phyloP scores from a whole-genome alignment of 2,113 vertebrate genomes.

The Cairina moschata region DNA sequence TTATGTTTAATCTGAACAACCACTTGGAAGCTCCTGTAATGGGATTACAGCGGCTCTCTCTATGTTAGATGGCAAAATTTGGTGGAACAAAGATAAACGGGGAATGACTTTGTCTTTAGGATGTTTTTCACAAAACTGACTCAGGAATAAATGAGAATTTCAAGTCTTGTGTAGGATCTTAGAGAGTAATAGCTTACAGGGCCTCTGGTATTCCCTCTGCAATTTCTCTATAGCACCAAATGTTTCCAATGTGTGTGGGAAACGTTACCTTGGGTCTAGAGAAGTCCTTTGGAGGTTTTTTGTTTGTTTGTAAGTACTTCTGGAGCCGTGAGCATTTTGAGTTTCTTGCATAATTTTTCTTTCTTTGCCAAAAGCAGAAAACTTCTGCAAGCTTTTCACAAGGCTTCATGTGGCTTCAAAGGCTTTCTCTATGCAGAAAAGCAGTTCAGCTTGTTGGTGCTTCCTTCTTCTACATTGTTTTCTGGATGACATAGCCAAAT shows the following conservation, averaged over 20 bases:
- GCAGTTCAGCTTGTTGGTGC: background rate
- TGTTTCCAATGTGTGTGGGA: background rate
- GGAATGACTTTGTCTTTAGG: slow-evolving; percentile 1
- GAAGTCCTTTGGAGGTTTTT: background rate
- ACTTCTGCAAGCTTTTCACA: background rate
- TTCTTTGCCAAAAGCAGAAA: background rate
- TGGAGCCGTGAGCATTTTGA: background rate
- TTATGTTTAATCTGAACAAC: background rate
- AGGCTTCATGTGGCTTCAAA: background rate
- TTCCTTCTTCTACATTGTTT: background rate
- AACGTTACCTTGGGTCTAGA: background rate
- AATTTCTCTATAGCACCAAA: background rate
- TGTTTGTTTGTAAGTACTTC: background rate
- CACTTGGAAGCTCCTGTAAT: background rate
- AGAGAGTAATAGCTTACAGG: background rate
- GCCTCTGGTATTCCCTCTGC: background rate
- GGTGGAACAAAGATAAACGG: background rate
- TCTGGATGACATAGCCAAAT: background rate
- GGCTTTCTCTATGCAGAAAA: background rate
- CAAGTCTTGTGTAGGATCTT: background rate
- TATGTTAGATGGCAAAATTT: background rate
- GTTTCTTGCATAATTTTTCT: background rate
- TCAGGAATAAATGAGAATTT: background rate
- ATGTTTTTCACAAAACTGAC: background rate
- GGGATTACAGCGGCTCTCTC: background rate